Evolutionary conservation across 2,888 invertebrate genomes (phyloP), one percentile per base, ranked within the genome.

Genomic region (Lycaena phlaeas): DNA sequence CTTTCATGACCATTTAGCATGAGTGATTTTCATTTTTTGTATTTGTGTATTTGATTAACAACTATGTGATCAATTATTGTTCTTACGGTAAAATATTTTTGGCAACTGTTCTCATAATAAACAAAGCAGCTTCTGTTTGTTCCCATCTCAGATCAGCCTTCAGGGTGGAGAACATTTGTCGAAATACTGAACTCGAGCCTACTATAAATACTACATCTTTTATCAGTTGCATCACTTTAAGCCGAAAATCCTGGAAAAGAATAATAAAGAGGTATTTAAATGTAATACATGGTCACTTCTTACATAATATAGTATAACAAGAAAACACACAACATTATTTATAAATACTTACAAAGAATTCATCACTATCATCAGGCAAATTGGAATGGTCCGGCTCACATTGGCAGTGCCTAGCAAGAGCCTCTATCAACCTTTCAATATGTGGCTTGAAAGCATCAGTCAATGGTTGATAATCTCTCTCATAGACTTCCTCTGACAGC

Each of bases 191-290:
- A 45, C 93, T 92, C 18, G 97, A 96, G 1, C 97, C 97, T 46
- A 98, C 93, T 40, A 98, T 94, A 75, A 98, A 98, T 28, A 97
- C 95, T 31, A 98, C 95, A 67, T 99, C 98, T 68, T 97, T 96
- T 48, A 98, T 93, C 42, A 98, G 84, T 65, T 98, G 98, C 18
- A 93, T 92, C 11, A 96, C 96, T 64, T 95, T 91, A 52, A 87
- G 81, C 48, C 99, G 89, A 73, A 87, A 97, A 87, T 82, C 94
- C 88, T 89, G 57, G 0, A 53, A 52, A 26, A 14, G 1, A 31
- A 27, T 4, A n/a, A n/a, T n/a, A 36, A 18, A 38, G 9, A n/a
- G n/a, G n/a, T n/a, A n/a, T n/a, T n/a, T n/a, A 18, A 12, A 17
- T 10, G 6, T 11, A n/a, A n/a, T n/a, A n/a, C n/a, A n/a, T n/a